A percentile compares a stretch with the other conserved stretches of the same genome.
These are phyloP conservation scores for Sorex araneus DNA, from an alignment of 2,113 vertebrate genomes.

Conservation along the genomic window DNA sequence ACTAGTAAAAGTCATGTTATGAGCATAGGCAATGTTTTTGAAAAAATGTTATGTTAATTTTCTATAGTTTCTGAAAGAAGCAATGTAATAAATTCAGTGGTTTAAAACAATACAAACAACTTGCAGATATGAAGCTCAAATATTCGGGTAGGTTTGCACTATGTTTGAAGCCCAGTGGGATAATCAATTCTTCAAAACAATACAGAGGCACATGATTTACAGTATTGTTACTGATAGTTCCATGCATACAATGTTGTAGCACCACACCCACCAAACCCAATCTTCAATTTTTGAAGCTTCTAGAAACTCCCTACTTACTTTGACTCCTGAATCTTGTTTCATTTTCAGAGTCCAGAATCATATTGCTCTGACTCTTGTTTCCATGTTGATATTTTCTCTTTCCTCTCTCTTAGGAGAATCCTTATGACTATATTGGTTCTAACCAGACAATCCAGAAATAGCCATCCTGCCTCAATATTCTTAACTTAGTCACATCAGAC, in stretches of 20 bases:
- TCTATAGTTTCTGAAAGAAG: not conserved
- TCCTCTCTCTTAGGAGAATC: not conserved
- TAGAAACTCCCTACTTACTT: not conserved
- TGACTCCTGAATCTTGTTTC: not conserved
- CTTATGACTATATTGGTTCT: not conserved
- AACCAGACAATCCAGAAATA: not conserved
- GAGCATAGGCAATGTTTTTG: not conserved
- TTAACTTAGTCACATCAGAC: too few relatives aligned
- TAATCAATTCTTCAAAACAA: too few relatives aligned
- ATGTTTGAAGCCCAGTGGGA: not conserved
- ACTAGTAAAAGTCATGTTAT: not conserved
- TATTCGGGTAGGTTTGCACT: not conserved
- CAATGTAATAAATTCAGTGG: not conserved
- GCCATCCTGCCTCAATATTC: too few relatives aligned
- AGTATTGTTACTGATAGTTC: too few relatives aligned
- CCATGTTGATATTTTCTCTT: not conserved
- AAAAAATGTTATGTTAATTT: not conserved
- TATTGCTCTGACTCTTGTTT: not conserved
- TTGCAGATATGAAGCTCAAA: not conserved
- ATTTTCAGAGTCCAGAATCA: not conserved
- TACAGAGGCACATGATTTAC: too few relatives aligned
- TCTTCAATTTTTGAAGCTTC: not conserved
- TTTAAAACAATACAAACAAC: not conserved
- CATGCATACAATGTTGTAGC: too few relatives aligned
- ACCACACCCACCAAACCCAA: too few relatives aligned